These are phyloP conservation scores for Cerastis rubricosa DNA, from an alignment of 2,888 invertebrate species.

Conservation along the genomic window DNA sequence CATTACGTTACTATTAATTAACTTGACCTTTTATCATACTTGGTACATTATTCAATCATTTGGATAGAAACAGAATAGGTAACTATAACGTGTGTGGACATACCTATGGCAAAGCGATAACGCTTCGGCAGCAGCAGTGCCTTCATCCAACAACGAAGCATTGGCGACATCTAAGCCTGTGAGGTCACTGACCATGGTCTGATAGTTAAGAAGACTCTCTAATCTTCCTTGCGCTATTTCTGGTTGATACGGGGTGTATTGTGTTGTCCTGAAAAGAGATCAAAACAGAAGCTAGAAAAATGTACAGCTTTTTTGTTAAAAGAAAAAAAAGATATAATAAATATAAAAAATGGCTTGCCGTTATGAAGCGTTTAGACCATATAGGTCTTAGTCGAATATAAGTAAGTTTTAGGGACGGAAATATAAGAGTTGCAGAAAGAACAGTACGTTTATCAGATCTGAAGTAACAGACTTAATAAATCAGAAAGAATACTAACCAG, in stretches of 20 bases:
- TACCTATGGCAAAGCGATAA: slow-evolving; percentile 97
- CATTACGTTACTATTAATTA: not conserved
- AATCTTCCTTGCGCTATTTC: slow-evolving; percentile 99
- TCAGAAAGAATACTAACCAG: slow-evolving; percentile 92
- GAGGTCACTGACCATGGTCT: slow-evolving; percentile 98
- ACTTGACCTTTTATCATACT: slow-evolving; percentile 12
- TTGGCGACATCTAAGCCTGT: slow-evolving; percentile 99
- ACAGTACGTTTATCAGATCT: not conserved
- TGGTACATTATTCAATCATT: slow-evolving; percentile 22
- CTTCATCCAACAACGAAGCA: slow-evolving; percentile 98
- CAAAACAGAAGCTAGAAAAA: not conserved
- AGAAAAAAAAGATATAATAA: too few relatives aligned
- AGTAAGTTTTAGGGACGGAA: not conserved
- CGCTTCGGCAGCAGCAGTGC: slow-evolving; percentile 99
- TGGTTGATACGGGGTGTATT: slow-evolving; percentile 99
- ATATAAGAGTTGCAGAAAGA: not conserved
- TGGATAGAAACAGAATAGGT: not conserved
- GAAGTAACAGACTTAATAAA: not conserved
- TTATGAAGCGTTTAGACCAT: not conserved
- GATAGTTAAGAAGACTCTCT: slow-evolving; percentile 98
- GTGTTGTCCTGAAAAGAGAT: slow-evolving; percentile 94
- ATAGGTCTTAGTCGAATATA: not conserved
- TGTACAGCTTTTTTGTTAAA: not conserved
- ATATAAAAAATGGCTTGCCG: not conserved
- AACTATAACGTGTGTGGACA: not conserved